Evolutionary conservation across 1,140 invertebrate species (phyloP).

Genomic region (Brachystomella parvula): DNA sequence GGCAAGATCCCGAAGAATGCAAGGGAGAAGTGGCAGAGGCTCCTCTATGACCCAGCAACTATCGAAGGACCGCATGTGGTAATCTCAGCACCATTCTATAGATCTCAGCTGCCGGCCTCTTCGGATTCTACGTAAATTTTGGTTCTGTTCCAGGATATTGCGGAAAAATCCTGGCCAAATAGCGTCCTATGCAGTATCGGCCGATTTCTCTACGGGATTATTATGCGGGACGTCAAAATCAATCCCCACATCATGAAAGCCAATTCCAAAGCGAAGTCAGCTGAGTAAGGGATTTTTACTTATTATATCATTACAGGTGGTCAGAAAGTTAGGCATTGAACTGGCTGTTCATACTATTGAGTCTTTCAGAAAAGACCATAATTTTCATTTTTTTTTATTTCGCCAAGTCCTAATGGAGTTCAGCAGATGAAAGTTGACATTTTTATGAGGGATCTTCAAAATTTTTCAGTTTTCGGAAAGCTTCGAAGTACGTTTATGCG

Average conservation of each 20-base stretch:
- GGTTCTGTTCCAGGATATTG: slow-evolving; percentile 43
- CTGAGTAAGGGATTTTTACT: slow-evolving; percentile 47
- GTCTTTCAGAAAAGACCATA: not conserved
- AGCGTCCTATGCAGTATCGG: slow-evolving; percentile 57
- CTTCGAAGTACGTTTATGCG: too few relatives aligned
- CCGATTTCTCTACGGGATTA: slow-evolving; percentile 77
- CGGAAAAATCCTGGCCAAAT: slow-evolving; percentile 57
- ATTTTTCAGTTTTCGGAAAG: too few relatives aligned
- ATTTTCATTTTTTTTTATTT: too few relatives aligned
- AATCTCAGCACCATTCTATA: slow-evolving; percentile 27
- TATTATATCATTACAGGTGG: not conserved
- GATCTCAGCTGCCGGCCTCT: not conserved
- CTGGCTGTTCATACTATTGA: not conserved
- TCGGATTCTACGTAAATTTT: slow-evolving; percentile 18
- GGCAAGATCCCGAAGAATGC: slow-evolving; percentile 50
- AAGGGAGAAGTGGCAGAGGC: slow-evolving; percentile 63
- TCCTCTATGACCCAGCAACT: slow-evolving; percentile 49
- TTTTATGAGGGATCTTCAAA: too few relatives aligned
- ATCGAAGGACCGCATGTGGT: slow-evolving; percentile 53
- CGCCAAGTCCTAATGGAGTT: too few relatives aligned
- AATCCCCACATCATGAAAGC: slow-evolving; percentile 58
- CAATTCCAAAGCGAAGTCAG: slow-evolving; percentile 44
- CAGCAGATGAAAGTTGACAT: too few relatives aligned
- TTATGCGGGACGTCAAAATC: slow-evolving; percentile 75
- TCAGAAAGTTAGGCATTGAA: too few relatives aligned